These are phyloP conservation scores for Pluvianellus socialis DNA, from an alignment of 2,113 vertebrate genomes.

Conservation along the genomic window DNA sequence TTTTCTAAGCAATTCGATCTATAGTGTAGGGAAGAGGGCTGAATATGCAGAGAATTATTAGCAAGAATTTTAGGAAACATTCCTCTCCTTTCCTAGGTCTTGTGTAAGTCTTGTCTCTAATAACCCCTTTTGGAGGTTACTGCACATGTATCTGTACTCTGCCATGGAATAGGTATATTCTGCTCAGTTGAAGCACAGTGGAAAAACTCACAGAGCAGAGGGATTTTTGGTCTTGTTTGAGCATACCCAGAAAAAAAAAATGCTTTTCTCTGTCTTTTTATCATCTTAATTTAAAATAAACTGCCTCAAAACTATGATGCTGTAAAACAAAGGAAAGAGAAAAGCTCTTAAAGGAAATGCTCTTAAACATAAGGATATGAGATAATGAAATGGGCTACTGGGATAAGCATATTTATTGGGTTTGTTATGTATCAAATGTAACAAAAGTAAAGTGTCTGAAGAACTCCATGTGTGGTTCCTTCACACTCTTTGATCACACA, in stretches of 20 bases:
- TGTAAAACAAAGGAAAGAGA: background rate
- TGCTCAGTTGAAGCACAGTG: background rate
- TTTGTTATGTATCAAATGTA: conserved; percentile 82
- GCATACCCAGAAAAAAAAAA: background rate
- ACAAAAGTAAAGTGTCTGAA: conserved; percentile 81
- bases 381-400: conserved; percentile 74
- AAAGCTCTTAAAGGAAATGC: conserved; percentile 56
- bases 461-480: conserved; percentile 88
- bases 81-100: background rate
- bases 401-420: conserved; percentile 83
- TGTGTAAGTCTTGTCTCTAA: background rate
- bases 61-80: background rate
- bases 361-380: conserved; percentile 68
- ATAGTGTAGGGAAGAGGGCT: background rate
- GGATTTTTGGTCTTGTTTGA: background rate
- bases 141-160: background rate
- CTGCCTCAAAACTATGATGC: background rate
- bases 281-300: conserved; percentile 47
- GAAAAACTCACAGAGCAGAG: background rate
- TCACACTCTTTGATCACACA: conserved; percentile 89
- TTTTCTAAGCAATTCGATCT: background rate
- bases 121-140: background rate
- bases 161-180: background rate
- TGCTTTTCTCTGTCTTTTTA: background rate
- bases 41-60: background rate